These are phyloP conservation scores for Oreohelix idahoensis DNA, from an alignment of 1,140 invertebrate genomes.

Conservation along the genomic window DNA sequence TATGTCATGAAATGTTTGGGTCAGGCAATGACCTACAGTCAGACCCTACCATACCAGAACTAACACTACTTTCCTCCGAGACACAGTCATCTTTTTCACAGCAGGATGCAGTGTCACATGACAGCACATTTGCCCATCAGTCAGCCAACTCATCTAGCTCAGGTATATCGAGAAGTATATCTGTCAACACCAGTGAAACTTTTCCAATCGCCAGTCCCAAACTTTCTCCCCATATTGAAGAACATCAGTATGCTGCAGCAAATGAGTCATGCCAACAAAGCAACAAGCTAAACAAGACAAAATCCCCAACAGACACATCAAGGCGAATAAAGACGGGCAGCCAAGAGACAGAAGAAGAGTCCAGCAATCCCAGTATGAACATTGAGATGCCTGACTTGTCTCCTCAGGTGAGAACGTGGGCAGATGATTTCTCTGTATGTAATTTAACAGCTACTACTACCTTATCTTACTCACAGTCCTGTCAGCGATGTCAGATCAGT, in stretches of 20 bases:
- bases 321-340: background rate
- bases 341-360: background rate
- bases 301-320: background rate
- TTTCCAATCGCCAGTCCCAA: background rate
- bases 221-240: conserved; percentile 21
- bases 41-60: background rate
- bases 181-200: background rate
- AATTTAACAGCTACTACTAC: background rate
- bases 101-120: background rate
- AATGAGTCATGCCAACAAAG: background rate
- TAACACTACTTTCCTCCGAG: background rate
- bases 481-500: background rate
- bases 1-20: background rate
- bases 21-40: background rate
- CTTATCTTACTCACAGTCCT: conserved; percentile 1
- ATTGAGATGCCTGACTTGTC: conserved; percentile 21
- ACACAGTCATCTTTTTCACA: background rate
- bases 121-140: background rate
- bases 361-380: conserved; percentile 16
- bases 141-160: background rate
- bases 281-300: background rate
- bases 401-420: conserved; percentile 33
- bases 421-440: conserved; percentile 11
- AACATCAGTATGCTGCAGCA: conserved; percentile 18
- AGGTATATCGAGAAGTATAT: background rate